Evolutionary conservation across 2,888 invertebrate genomes (phyloP), one percentile per base, ranked within the genome.

Genomic region (Parochlus steinenii): DNA sequence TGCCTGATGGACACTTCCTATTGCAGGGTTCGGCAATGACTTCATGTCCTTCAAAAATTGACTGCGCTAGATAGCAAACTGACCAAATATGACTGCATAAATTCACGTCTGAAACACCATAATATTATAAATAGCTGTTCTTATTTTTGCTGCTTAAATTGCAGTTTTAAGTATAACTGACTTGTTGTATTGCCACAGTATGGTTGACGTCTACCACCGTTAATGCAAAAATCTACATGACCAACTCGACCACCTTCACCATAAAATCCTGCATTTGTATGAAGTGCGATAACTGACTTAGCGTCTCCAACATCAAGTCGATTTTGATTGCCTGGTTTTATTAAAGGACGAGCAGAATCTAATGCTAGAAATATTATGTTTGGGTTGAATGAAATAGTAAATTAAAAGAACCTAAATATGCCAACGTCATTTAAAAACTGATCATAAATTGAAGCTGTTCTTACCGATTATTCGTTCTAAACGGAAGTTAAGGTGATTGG

Each of bases 81-180:
- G 74, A 68, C 74, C 80, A 78, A 45, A 79, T 74, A 56, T 82
- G 81, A 50, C 80, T 80, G 59, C 81, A 82, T 1, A 82, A 59
- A 33, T 78, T 74, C 43, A 68, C 69, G 49, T 77, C 74, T 74
- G 51, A 10, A 50, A 51, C n/a, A n/a, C n/a, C n/a, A 43, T 23
- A 25, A 5, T 34, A 40, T 20, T 11, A n/a, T 12, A 23, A 4
- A 18, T 22, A 18, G 28, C 24, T 27, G 6, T 15, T 12, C 17
- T 24, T 14, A 19, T 15, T 38, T 27, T 19, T 36, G 17, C 29
- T 18, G 27, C 12, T 23, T 6, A 3, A 17, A 24, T 20, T 18
- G 12, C 8, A 31, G 30, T 17, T 16, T 6, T 33, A 6, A n/a
- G 12, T 8, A 4, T 25, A 19, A 58, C 67, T 63, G 49, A 76